Evolutionary conservation across 2,797 vertebrate species (phyloP).

Genomic region (Petrocephalus schoutedeni): DNA sequence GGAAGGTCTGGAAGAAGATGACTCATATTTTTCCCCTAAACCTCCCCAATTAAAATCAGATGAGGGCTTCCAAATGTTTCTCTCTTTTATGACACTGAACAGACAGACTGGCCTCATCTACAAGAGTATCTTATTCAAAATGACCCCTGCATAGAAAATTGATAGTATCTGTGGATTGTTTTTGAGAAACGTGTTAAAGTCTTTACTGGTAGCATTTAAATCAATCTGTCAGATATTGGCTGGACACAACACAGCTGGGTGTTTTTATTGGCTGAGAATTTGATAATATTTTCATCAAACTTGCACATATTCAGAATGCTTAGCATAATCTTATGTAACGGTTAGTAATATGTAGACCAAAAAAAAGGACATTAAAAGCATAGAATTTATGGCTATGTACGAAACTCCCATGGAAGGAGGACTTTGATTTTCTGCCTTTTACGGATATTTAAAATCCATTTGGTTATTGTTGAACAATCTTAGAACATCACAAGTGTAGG

Average conservation of each 20-base stretch:
- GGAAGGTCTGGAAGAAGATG: not conserved
- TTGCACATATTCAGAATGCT: not conserved
- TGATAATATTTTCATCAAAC: not conserved
- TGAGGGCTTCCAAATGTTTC: not conserved
- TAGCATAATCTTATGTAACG: not conserved
- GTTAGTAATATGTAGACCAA: not conserved
- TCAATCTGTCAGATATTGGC: not conserved
- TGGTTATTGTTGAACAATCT: not conserved
- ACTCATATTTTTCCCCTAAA: not conserved
- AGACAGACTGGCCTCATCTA: not conserved
- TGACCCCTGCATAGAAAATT: not conserved
- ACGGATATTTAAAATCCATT: not conserved
- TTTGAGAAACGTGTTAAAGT: not conserved
- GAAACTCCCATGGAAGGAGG: not conserved
- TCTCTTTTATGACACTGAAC: not conserved
- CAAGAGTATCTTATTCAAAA: not conserved
- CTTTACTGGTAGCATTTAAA: not conserved
- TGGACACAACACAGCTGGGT: not conserved
- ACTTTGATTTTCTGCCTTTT: conserved; percentile 1
- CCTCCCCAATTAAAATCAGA: conserved; percentile 21
- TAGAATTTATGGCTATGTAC: not conserved
- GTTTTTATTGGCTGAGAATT: not conserved
- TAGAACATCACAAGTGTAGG: not conserved
- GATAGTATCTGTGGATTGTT: not conserved
- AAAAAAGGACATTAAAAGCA: not conserved